These are phyloP conservation scores for Canis aureus DNA, from an alignment of 2,113 vertebrate species.

Conservation along the genomic window DNA sequence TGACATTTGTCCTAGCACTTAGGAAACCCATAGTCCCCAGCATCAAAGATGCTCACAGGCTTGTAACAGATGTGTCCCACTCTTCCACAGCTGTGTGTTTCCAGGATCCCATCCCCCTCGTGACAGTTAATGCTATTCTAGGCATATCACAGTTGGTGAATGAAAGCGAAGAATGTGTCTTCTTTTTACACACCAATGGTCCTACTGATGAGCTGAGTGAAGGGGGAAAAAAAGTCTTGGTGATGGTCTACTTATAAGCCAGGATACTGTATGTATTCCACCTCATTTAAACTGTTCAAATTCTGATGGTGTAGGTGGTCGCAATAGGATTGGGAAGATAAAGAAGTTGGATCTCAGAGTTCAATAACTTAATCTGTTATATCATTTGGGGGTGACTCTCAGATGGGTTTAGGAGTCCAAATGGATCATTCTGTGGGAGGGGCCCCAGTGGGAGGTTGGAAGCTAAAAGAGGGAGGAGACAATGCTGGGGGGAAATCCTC, in stretches of 20 bases:
- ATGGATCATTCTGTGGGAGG: rapidly evolving
- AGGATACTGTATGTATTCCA: no score
- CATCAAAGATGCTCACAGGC: neutral
- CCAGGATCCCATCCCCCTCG: neutral
- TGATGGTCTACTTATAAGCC: neutral
- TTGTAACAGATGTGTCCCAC: neutral
- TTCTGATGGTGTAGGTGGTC: neutral
- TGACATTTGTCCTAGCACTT: neutral
- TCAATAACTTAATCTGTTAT: neutral
- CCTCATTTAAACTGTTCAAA: neutral
- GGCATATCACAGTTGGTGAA: neutral
- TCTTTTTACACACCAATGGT: neutral
- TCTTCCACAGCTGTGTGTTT: neutral
- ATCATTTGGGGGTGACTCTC: neutral
- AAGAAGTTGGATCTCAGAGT: neutral
- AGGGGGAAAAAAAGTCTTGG: neutral
- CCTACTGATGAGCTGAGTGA: neutral
- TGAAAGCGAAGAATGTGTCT: neutral
- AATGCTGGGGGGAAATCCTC: neutral
- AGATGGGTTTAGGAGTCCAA: neutral
- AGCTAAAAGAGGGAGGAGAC: neutral
- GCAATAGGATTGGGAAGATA: neutral
- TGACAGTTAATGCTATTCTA: neutral
- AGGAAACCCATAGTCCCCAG: neutral
- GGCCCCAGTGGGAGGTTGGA: neutral